These are phyloP conservation scores for Troides oblongomaculatus DNA, from an alignment of 2,888 invertebrate species.

Conservation along the genomic window DNA sequence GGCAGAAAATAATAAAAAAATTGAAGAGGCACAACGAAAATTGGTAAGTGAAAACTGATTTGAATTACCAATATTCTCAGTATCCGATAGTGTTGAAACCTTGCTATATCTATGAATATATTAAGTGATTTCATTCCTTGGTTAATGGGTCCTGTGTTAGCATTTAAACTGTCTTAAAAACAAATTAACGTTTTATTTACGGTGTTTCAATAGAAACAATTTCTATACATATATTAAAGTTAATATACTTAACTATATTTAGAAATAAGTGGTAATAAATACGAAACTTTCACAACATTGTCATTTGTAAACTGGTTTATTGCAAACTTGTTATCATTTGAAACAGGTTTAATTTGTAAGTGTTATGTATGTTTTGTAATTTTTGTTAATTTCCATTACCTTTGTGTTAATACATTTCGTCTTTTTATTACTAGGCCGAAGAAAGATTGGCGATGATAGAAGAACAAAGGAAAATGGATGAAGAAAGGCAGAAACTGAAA, in stretches of 20 bases:
- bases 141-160: no score
- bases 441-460: conserved; percentile 97
- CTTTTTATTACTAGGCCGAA: conserved; percentile 86
- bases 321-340: background rate
- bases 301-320: background rate
- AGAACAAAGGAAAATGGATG: conserved; percentile 97
- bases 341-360: no score
- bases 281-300: background rate
- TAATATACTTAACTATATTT: no score
- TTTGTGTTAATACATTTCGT: no score
- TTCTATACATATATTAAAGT: background rate
- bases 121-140: no score
- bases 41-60: conserved; percentile 84
- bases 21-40: conserved; percentile 97
- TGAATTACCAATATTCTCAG: background rate
- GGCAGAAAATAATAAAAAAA: conserved; percentile 98
- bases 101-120: no score
- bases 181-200: no score
- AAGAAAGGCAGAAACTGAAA: conserved; percentile 94
- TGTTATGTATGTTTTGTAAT: no score
- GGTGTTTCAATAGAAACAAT: background rate
- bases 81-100: no score
- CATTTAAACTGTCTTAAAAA: no score
- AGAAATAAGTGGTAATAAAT: background rate
- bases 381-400: no score